Conservation (phyloP, 1,140 invertebrate species). For the Copidosoma floridanum region DNA sequence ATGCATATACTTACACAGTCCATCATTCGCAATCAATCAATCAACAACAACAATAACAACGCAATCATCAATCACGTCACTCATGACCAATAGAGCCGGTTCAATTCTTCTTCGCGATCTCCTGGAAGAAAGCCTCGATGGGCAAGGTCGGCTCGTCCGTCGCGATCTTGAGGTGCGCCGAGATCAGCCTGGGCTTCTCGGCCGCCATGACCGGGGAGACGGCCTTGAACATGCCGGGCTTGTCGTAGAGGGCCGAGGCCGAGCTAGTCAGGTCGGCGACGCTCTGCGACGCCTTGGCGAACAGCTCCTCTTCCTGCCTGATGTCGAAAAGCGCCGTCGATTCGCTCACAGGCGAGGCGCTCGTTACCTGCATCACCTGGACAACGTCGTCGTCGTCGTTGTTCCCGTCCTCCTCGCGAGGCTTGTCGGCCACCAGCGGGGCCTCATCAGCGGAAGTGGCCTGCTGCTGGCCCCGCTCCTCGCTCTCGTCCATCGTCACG, state of each 20-base stretch:
- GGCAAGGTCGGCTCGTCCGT: constrained; percentile 58
- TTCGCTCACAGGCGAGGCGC: constrained; percentile 3
- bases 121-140: constrained; percentile 59
- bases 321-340: constrained; percentile 29
- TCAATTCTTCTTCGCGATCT: constrained; percentile 44
- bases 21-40: no score
- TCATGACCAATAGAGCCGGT: no score
- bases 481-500: constrained; percentile 17
- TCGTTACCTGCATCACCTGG: no score
- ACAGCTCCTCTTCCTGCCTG: constrained; percentile 46
- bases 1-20: no score
- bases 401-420: neutral
- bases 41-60: no score
- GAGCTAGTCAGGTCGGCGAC: constrained; percentile 58
- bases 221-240: constrained; percentile 53
- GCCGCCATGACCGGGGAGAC: constrained; percentile 41
- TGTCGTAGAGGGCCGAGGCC: constrained; percentile 53
- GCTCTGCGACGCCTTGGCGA: constrained; percentile 52
- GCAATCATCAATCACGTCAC: no score
- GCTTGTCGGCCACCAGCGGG: no score
- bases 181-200: constrained; percentile 39
- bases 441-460: neutral
- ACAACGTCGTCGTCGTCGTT: neutral
- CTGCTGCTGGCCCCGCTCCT: constrained; percentile 16
- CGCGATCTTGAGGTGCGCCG: constrained; percentile 48